Conservation (phyloP, 2,113 vertebrate species). For the Antennarius striatus region DNA sequence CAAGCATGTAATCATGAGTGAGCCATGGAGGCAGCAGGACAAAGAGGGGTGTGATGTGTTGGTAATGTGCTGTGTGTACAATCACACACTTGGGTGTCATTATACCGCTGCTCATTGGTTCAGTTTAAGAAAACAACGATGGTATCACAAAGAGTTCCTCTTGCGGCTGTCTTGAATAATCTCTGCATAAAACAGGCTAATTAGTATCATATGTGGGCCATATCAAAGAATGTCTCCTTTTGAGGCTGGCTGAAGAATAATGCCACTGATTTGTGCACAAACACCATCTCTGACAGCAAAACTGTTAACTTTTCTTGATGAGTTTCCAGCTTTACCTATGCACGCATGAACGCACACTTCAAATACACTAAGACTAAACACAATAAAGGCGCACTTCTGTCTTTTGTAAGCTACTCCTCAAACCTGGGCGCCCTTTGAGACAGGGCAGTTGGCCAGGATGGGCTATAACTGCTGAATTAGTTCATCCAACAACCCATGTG, state of each 20-base stretch:
- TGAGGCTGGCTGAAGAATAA: slow-evolving; percentile 13
- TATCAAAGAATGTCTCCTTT: not conserved
- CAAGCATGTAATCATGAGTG: no score
- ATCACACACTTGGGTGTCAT: no score
- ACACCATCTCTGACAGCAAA: slow-evolving; percentile 46
- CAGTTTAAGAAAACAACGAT: no score
- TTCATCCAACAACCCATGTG: slow-evolving; percentile 57
- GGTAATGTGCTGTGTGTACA: no score
- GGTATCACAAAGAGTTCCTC: no score
- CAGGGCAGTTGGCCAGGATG: slow-evolving; percentile 60
- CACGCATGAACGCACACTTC: slow-evolving; percentile 50
- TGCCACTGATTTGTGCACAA: slow-evolving; percentile 15
- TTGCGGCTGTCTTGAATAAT: no score
- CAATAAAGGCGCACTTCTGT: slow-evolving; percentile 73
- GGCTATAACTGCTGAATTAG: slow-evolving; percentile 57
- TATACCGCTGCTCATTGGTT: no score
- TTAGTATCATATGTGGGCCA: not conserved
- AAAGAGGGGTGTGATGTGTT: no score
- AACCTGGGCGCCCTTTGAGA: slow-evolving; percentile 71
- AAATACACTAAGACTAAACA: slow-evolving; percentile 68
- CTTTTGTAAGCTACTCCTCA: slow-evolving; percentile 69
- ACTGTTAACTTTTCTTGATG: slow-evolving; percentile 53
- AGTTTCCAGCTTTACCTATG: slow-evolving; percentile 47
- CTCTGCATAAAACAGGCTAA: no score
- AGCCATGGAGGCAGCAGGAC: no score